phyloP scores from a whole-genome alignment of 2,888 invertebrate genomes.

The Synanthedon tipuliformis region DNA sequence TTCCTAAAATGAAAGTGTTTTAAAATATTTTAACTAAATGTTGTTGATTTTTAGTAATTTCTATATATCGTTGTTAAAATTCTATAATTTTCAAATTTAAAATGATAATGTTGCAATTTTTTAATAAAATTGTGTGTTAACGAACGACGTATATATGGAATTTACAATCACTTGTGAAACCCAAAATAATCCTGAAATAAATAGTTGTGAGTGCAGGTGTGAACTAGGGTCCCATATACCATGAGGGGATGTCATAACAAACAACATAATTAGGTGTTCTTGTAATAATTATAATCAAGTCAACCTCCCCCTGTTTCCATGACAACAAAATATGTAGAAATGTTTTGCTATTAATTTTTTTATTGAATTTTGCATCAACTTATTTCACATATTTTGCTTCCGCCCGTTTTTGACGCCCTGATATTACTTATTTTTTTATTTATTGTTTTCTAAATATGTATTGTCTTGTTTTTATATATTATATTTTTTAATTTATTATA shows the following conservation, averaged over 20 bases:
- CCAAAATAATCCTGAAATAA: constrained; percentile 9
- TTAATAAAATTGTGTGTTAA: no score
- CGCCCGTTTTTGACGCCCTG: constrained; percentile 55
- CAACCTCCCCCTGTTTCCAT: constrained; percentile 67
- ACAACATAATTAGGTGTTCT: constrained; percentile 14
- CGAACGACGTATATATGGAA: constrained; percentile 29
- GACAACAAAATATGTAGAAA: constrained; percentile 26
- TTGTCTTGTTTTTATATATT: neutral
- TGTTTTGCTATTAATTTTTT: constrained; percentile 25
- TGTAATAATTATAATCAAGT: constrained; percentile 36
- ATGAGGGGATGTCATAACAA: constrained; percentile 50
- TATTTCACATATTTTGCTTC: constrained; percentile 23
- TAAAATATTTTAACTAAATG: no score
- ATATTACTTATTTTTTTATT: constrained; percentile 25
- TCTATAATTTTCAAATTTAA: no score
- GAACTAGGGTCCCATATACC: constrained; percentile 22
- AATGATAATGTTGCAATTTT: no score
- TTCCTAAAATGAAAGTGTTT: no score
- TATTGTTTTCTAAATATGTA: constrained; percentile 14
- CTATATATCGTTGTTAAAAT: no score
- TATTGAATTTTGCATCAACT: constrained; percentile 19
- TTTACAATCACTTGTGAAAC: constrained; percentile 28
- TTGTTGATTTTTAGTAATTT: no score
- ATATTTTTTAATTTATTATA: neutral
- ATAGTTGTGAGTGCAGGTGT: neutral